Conservation (phyloP, 2,888 invertebrate species). For the Clitarchus hookeri region DNA sequence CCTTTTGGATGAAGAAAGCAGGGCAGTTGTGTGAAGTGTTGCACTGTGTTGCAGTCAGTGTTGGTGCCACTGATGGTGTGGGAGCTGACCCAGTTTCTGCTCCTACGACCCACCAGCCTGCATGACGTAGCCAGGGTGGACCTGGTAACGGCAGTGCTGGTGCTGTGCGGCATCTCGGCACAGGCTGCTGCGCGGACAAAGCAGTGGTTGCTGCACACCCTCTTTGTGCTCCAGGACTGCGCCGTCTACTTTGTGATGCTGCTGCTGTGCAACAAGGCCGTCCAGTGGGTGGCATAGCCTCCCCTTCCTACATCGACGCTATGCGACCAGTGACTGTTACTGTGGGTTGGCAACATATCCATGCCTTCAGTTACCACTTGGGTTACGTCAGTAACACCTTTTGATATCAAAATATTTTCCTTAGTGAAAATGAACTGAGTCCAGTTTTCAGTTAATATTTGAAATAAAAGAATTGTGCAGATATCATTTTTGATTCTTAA, state of each 20-base stretch:
- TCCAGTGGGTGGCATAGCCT: not conserved
- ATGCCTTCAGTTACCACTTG: no score
- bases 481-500: no score
- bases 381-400: no score
- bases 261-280: not conserved
- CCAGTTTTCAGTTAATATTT: no score
- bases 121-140: not conserved
- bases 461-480: no score
- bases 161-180: constrained; percentile 28
- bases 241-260: not conserved
- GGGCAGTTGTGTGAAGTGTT: no score
- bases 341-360: no score
- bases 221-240: not conserved
- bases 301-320: not conserved
- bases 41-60: constrained; percentile 48
- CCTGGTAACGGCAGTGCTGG: constrained; percentile 19
- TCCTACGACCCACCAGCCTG: not conserved
- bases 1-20: no score
- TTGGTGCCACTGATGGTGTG: constrained; percentile 48
- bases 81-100: constrained; percentile 45
- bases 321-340: no score
- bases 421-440: no score
- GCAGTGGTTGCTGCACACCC: not conserved
- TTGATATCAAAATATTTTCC: no score
- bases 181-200: not conserved